Evolutionary conservation across 2,113 vertebrate species (phyloP), one percentile per base, ranked within the genome.

Genomic region (Platichthys stellatus): DNA sequence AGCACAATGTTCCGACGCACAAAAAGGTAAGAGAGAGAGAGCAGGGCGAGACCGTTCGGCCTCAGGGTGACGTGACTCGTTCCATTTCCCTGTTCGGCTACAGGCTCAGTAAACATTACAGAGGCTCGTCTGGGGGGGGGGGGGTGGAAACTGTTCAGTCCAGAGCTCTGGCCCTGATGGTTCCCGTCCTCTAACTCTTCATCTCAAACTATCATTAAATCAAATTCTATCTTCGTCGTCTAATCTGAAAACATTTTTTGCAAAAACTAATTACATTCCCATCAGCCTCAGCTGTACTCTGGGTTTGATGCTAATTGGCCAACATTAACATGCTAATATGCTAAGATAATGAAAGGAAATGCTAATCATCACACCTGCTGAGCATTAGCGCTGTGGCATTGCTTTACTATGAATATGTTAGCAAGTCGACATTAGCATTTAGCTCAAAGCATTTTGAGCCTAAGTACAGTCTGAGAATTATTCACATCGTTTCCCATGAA

Each of bases 1-100:
- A 20, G 63, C 83, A 81, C 51, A 79, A 90, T 92, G 92, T 90
- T 92, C 70, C 88, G 88, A 76, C 85, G 90, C 72, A 88, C 88
- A 40, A 86, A 89, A 80, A 93, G 88, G 88, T 89, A 89, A 60
- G 14, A 74, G n/a, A 74, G n/a, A 38, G 24, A 24, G 24, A 24
- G 8, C n/a, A 28, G n/a, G 63, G 2, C 2, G 21, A 2, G 61
- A 54, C 31, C 62, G 58, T 78, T 38, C 26, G n/a, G 59, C 72
- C 69, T 76, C 20, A 80, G 43, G 35, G 43, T 31, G 54, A 31
- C 58, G 59, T 67, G 68, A 31, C 28, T 47, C 53, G 9, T 2
- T 12, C 0, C 20, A 9, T 20, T 9, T 20, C 7, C 9, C 53
- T 54, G 53, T 31, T 31, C 31, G 5, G 31, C 31, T 31, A 7